Base-by-base conservation (phyloP, 1,140 invertebrate genomes). In the Trialeurodes vaporariorum region DNA sequence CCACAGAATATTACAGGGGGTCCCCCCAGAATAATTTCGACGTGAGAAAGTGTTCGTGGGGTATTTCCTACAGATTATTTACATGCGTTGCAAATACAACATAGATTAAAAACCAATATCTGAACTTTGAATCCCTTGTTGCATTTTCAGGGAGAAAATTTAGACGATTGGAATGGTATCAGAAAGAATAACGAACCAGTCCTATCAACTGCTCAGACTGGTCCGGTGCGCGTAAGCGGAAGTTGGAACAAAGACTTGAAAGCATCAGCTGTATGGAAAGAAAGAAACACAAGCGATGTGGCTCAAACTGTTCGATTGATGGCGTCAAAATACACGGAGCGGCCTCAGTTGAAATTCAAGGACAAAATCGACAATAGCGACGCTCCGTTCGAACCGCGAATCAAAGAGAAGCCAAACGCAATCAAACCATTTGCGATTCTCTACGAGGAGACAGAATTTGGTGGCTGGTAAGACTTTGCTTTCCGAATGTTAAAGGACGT, bases 321-420 rank as follows among this genome's bases (percentile, higher is more conserved):
- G 24, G 84, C 86, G 13, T 87, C 86, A 1, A 87, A 87, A 74
- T 89, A 91, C 75, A 85, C 93, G 67, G 81, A 86, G 58, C 83
- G 91, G 69, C 93, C 94, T 0, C 94, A 97, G 77, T 75, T 89
- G 49, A 85, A 81, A 64, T 98, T 97, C 73, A 89, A 88, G 75
- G 89, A 92, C 71, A 87, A 90, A 73, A 85, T 96, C 58, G 97
- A 97, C 73, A 85, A 83, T 61, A 78, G 79, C 24, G 82, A 84
- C 22, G 83, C 80, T 61, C 83, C 90, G 22, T 98, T 94, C 84
- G 78, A 87, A 61, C 94, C 94, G 0, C 83, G 85, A 70, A 85
- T 98, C 17, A 88, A 82, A 61, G 85, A 90, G 17, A 98, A 98
- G 79, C 94, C 93, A 0, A 93, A 98, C 79, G 87, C 88, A 11